Evolutionary conservation across 2,888 invertebrate species (phyloP), one percentile per base, ranked within the genome.

Genomic region (Acleris laterana): DNA sequence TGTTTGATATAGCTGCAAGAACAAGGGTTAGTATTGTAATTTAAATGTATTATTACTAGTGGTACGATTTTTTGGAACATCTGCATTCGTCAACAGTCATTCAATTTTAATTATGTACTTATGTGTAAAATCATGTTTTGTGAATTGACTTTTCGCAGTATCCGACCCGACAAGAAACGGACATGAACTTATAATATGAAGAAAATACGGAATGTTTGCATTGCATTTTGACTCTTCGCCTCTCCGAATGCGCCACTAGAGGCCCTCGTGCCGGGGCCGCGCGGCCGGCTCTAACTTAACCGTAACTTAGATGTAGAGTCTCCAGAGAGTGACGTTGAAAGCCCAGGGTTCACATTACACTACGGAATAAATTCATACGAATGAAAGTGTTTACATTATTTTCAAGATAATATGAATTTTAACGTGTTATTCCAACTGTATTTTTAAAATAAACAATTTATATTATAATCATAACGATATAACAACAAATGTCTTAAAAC

Each of bases 221-320:
- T 16, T 57, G 56, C 28, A 56, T 60, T 61, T 61, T 28, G 53
- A 73, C 80, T 78, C 79, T 82, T 80, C 79, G 78, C 72, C 66
- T 75, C 73, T 71, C 75, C 70, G 70, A 75, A 83, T 84, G 83
- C 79, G 84, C 79, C 87, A 76, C 87, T 56, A 66, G 87, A 85
- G 88, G 78, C 79, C 77, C 83, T 84, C 85, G 79, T 76, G 80
- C 76, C 80, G 75, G 71, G 79, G 79, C 77, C 77, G 77, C 80
- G 75, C 71, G 79, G 79, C 77, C 77, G 77, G 77, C 81, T 81
- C 83, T 85, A 88, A 87, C 81, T 85, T 88, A 84, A 85, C 83
- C 77, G 81, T 87, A 87, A 86, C 83, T 82, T 86, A 85, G 83
- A 84, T 84, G 83, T 83, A 87, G 79, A 79, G 85, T 78, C 88